Conservation (phyloP, 2,113 vertebrate genomes). For the Campylomormyrus numenius region DNA sequence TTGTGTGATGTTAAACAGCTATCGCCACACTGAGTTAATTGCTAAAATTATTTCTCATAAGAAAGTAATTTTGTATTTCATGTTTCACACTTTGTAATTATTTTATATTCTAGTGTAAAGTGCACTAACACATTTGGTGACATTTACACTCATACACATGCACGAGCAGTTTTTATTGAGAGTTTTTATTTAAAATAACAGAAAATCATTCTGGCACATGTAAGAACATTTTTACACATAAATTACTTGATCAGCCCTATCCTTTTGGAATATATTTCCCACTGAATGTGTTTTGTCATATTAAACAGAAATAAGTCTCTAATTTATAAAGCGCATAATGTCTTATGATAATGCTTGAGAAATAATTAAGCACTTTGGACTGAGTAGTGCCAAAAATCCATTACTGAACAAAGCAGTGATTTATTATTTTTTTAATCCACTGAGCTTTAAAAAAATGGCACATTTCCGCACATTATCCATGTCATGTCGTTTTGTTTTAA, state of each 20-base stretch:
- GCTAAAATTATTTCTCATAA: neutral
- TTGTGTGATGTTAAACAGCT: neutral
- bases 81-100: neutral
- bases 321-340: neutral
- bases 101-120: neutral
- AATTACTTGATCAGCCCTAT: neutral
- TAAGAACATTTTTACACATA: neutral
- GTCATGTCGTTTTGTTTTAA: constrained; percentile 21
- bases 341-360: constrained; percentile 11
- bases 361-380: constrained; percentile 15
- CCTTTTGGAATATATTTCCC: constrained; percentile 5
- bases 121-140: neutral
- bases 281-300: neutral
- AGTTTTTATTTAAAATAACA: neutral
- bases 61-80: neutral
- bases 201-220: neutral
- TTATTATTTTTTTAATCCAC: constrained; percentile 20
- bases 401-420: constrained; percentile 19
- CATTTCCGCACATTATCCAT: neutral
- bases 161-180: neutral
- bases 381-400: neutral
- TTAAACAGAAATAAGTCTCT: neutral
- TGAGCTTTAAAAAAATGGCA: constrained; percentile 4
- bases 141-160: neutral
- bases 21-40: neutral